Evolutionary conservation across 30 jellyfish, hydroid and myxozoan species (phyloP), one percentile per base, ranked within the genome.

Genomic region (Cassiopea xamachana): DNA sequence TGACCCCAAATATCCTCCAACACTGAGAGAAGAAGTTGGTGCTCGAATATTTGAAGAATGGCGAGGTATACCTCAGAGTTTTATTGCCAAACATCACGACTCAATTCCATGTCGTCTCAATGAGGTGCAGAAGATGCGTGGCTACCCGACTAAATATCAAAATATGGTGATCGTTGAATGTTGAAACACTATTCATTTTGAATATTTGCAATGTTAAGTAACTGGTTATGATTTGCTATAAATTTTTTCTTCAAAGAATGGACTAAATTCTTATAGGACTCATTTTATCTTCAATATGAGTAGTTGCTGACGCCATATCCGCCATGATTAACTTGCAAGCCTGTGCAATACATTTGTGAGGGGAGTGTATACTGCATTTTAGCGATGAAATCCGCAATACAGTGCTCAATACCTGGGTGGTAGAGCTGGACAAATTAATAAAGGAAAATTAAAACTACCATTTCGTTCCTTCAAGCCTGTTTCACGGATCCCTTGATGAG

Each of bases 21-120:
- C 79, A 39, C 0, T 39, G 79, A 69, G 79, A 69, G 79, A 69
- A 69, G 79, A 69, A 69, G 39, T 69, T 69, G 79, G 12, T 69
- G 79, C n/a, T n/a, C 79, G 79, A 6, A 69, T 69, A 69, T 43
- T 69, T 69, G 79, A 69, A n/a, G 79, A 69, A 16, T n/a, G 48
- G 48, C 48, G 39, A 27, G 39, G 39, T 27, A 27, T 27, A 27
- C 39, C 39, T 27, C 39, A 27, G 39, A 27, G 39, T 8, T 6
- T 39, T 69, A 69, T 69, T 69, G 79, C 48, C 19, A 16, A 69
- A 69, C 79, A 7, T 69, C n/a, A 69, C 48, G 79, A 69, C 45
- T 69, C 79, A 16, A 69, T 69, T 69, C 79, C 79, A 69, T 39
- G 48, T 43, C 39, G 39, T 27, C 39, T 27, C 39, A 59, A 6